Percentiles rank a stretch among this genome's conserved stretches.
Evolutionary conservation across 2,113 vertebrate species (phyloP).

Genomic region (Petaurus breviceps): DNA sequence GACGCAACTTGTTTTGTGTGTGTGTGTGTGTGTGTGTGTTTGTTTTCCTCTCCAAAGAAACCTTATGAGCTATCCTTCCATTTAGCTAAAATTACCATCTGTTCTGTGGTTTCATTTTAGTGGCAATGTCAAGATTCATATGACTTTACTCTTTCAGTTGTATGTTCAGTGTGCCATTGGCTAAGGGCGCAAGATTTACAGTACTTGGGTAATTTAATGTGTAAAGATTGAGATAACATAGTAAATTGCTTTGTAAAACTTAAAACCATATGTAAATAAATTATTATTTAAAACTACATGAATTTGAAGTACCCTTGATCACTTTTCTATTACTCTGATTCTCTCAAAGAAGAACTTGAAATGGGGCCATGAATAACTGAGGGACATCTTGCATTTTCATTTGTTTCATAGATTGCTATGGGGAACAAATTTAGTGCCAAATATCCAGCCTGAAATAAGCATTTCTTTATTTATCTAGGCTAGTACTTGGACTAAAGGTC

Average conservation of each 20-base stretch:
- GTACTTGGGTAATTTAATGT: background rate
- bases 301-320: too few relatives aligned
- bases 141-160: background rate
- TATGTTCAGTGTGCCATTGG: background rate
- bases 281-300: background rate
- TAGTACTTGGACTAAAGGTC: too few relatives aligned
- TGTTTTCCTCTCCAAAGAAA: background rate
- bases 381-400: too few relatives aligned
- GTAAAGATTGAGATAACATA: background rate
- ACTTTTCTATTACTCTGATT: too few relatives aligned
- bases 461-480: too few relatives aligned
- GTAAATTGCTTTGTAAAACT: background rate
- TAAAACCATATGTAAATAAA: background rate
- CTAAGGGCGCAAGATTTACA: background rate
- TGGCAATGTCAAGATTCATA: background rate
- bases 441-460: too few relatives aligned
- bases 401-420: too few relatives aligned
- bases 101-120: background rate
- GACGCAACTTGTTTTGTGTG: background rate
- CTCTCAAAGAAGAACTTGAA: too few relatives aligned
- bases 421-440: too few relatives aligned
- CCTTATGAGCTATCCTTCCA: background rate
- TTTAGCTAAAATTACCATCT: too few relatives aligned
- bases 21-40: too few relatives aligned
- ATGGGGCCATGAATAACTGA: too few relatives aligned